These are phyloP conservation scores for Amorpha juglandis DNA, from an alignment of 2,888 invertebrate species.

Conservation along the genomic window DNA sequence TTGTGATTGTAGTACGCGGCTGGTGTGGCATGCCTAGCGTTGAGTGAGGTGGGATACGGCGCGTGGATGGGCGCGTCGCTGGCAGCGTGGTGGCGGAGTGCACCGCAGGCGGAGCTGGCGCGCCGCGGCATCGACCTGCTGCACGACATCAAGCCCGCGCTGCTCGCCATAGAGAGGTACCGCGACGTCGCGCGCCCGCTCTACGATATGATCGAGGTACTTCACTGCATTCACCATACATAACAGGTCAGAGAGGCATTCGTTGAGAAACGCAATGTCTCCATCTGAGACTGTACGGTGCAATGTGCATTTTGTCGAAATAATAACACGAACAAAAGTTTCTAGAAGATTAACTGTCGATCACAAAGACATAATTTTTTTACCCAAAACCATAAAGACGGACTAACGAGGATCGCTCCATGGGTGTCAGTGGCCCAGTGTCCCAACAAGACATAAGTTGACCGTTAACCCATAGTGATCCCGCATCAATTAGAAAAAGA, in stretches of 20 bases:
- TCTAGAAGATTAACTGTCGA: too few species aligned
- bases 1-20: constrained; percentile 56
- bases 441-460: too few species aligned
- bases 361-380: too few species aligned
- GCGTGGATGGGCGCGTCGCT: constrained; percentile 78
- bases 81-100: constrained; percentile 73
- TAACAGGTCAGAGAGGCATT: neutral
- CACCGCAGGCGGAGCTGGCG: constrained; percentile 77
- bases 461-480: too few species aligned
- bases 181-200: constrained; percentile 69
- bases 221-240: neutral
- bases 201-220: constrained; percentile 76
- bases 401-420: too few species aligned
- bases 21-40: constrained; percentile 70
- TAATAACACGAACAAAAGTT: too few species aligned
- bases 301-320: too few species aligned
- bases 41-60: constrained; percentile 74
- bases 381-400: too few species aligned
- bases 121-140: constrained; percentile 72
- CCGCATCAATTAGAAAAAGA: too few species aligned
- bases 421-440: too few species aligned
- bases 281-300: too few species aligned
- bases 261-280: too few species aligned
- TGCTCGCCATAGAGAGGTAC: constrained; percentile 75
- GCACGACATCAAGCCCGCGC: constrained; percentile 78